Evolutionary conservation across 2,113 vertebrate species (phyloP), one percentile per base, ranked within the genome.

Genomic region (Grammomys dolichurus): DNA sequence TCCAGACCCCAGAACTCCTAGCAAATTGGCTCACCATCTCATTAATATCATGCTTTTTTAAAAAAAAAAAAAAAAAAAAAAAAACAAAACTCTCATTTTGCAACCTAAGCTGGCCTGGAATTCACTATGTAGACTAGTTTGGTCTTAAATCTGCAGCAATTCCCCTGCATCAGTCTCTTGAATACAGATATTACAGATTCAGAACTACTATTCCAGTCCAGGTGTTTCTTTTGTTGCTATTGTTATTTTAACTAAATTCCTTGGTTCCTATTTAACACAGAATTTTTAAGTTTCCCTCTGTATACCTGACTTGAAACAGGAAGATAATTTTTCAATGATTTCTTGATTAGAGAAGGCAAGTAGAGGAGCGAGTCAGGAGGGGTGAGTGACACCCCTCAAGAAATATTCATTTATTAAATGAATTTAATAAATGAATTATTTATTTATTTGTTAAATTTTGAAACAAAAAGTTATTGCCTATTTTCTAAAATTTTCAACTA

Each of bases 271-370:
- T 9, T 31, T 84, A 80, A 43, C 24, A 65, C 22, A 89, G 31
- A 56, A 40, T 82, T 85, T 95, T 87, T 65, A 94, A 31, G 36
- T 40, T 91, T 89, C 20, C 13, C 72, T 94, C n/a, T 77, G 51
- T 80, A 51, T 11, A 16, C 28, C 67, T 56, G 19, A 92, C 72
- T 5, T 93, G 69, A 13, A 80, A 88, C 26, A 56, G 40, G 75
- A 97, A 16, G 5, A 82, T 51, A 93, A 28, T 90, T 80, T 85
- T 56, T 95, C 60, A 92, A 91, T 46, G 48, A 94, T 13, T 93
- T 31, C 85, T 51, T 89, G 8, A 40, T 46, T 89, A 31, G 56
- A 33, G 5, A 28, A 48, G 40, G 60, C 69, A 89, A 91, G 33
- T 10, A 10, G 9, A 54, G 11, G 17, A 36, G 11, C 16, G 10